phyloP scores from a whole-genome alignment of 2,888 invertebrate species.

The Dugesia japonica region DNA sequence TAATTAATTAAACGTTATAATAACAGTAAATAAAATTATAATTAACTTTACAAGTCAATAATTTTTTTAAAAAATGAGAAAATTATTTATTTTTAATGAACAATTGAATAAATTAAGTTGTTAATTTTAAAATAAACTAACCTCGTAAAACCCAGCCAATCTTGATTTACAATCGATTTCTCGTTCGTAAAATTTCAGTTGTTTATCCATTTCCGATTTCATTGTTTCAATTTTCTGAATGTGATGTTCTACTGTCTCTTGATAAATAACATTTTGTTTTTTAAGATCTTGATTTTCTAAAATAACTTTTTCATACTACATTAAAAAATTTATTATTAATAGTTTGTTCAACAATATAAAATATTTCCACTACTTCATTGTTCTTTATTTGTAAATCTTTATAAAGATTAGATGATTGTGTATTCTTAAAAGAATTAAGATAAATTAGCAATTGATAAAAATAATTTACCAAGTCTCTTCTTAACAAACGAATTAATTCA shows the following conservation, averaged over 20 bases:
- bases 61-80: background rate
- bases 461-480: background rate
- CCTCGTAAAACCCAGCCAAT: background rate
- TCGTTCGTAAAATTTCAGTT: background rate
- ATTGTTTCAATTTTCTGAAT: background rate
- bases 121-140: background rate
- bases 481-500: background rate
- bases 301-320: background rate
- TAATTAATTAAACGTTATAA: no score
- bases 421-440: background rate
- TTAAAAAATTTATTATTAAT: background rate
- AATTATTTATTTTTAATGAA: background rate
- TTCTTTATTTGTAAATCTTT: conserved; percentile 1
- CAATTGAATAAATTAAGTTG: background rate
- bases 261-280: background rate
- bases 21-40: no score
- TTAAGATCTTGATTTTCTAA: background rate
- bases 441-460: background rate
- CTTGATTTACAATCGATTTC: background rate
- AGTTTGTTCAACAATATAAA: background rate
- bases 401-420: background rate
- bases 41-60: no score
- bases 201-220: background rate
- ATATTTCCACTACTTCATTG: background rate
- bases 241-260: background rate